Conservation (phyloP, 2,888 invertebrate species). For the Priapulus caudatus region DNA sequence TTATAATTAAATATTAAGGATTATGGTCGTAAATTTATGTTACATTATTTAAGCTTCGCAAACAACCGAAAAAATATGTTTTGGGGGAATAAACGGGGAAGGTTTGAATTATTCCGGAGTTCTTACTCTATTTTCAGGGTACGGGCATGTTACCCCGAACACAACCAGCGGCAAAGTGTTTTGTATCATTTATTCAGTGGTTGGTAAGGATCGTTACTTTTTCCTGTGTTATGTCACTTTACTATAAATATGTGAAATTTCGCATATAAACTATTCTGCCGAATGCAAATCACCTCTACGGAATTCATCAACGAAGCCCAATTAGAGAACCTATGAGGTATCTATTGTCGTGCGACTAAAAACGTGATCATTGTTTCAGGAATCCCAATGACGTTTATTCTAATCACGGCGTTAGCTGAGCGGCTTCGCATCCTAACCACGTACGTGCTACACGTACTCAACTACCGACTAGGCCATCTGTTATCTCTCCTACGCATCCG, state of each 20-base stretch:
- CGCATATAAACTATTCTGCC: too few relatives aligned
- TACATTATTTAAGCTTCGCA: too few relatives aligned
- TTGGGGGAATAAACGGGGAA: too few relatives aligned
- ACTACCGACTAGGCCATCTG: slow-evolving; percentile 55
- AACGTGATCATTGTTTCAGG: slow-evolving; percentile 46
- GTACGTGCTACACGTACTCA: slow-evolving; percentile 54
- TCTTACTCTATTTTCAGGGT: slow-evolving; percentile 49
- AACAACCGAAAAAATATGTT: too few relatives aligned
- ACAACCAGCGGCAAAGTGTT: slow-evolving; percentile 74
- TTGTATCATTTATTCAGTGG: slow-evolving; percentile 69
- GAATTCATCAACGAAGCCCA: too few relatives aligned
- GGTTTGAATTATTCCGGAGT: too few relatives aligned
- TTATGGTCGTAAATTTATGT: not conserved
- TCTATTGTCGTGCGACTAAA: too few relatives aligned
- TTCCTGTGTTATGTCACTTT: too few relatives aligned
- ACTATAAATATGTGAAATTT: too few relatives aligned
- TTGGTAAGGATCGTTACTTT: slow-evolving; percentile 41
- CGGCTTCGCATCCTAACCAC: slow-evolving; percentile 62
- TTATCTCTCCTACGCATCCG: slow-evolving; percentile 52
- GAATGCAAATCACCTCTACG: too few relatives aligned
- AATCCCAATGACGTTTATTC: slow-evolving; percentile 70
- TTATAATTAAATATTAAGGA: not conserved
- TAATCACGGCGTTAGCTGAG: slow-evolving; percentile 69
- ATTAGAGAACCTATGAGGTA: too few relatives aligned
- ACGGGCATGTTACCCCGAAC: slow-evolving; percentile 75